Base-by-base conservation (phyloP, 2,797 vertebrate species). In the Paramormyrops hopkinsi region DNA sequence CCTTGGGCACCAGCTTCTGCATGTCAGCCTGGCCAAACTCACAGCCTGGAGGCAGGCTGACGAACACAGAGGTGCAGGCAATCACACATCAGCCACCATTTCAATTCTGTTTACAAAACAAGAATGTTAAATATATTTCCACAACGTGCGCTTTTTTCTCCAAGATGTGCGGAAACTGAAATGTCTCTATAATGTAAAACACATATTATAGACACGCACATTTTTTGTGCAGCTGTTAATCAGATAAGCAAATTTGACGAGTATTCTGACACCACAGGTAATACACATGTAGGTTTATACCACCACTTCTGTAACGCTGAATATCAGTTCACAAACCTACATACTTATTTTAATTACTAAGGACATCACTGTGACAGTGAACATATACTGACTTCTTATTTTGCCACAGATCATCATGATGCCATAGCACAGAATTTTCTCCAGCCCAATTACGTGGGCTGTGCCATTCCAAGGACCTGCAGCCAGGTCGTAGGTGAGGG, bases 21-120 rank as follows among this genome's bases (percentile, higher is more conserved):
- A 99, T 99, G 94, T 99, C 98, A 0, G 97, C 97, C 93, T 99
- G 98, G 59, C 98, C 98, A 93, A 99, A 99, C 93, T 99, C 98
- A 91, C 98, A 99, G 76, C 98, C 98, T 89, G 97, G 95, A 91
- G 98, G 98, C 91, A 99, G 95, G 92, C 98, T 98, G 93, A 48
- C 19, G 17, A 54, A 65, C 22, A 69, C 37, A 65, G 2, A 2
- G 89, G 92, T 89, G 44, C 19, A 59, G 19, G 54, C 46, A 85
- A 2, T 51, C n/a, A 12, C 19, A 48, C 82, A 51, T 22, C 44
- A 25, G 41, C n/a, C 83, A 85, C 33, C 14, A 41, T 19, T 19
- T 76, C 19, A 37, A 37, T 19, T 76, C 41, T 44, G 73, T 3
- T 46, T 46, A 19, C 73, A 46, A 79, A 79, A 7, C 73, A 79